These are phyloP conservation scores for Xenopus borealis DNA, from an alignment of 2,113 vertebrate species.

Conservation along the genomic window DNA sequence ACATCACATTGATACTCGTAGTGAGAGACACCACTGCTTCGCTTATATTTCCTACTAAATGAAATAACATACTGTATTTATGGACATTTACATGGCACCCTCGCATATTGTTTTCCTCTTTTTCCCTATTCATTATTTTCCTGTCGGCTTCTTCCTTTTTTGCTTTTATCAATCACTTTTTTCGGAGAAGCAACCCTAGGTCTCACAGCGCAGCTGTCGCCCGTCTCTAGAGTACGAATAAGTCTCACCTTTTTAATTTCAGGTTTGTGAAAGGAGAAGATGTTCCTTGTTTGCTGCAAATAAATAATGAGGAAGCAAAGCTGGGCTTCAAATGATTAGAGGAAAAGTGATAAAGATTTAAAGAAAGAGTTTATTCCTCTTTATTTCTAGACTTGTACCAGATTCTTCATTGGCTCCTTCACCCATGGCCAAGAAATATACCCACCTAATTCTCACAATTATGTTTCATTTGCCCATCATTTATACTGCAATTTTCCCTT, in stretches of 20 bases:
- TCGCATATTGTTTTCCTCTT: constrained; percentile 30
- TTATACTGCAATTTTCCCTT: no score
- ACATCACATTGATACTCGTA: neutral
- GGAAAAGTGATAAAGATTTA: no score
- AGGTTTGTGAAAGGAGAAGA: constrained; percentile 28
- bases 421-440: no score
- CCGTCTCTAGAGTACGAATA: neutral
- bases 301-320: neutral
- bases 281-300: constrained; percentile 3
- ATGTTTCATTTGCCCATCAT: no score
- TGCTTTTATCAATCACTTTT: constrained; percentile 32
- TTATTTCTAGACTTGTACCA: no score
- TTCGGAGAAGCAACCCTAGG: constrained; percentile 36
- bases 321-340: no score
- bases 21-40: neutral
- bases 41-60: neutral
- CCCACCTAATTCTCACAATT: no score
- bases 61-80: constrained; percentile 1
- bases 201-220: constrained; percentile 23
- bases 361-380: no score
- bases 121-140: no score
- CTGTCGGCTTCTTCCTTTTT: no score
- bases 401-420: no score
- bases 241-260: constrained; percentile 29
- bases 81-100: constrained; percentile 20